Evolutionary conservation across 2,113 vertebrate genomes (phyloP), one percentile per base, ranked within the genome.

Genomic region (Aythya baeri): DNA sequence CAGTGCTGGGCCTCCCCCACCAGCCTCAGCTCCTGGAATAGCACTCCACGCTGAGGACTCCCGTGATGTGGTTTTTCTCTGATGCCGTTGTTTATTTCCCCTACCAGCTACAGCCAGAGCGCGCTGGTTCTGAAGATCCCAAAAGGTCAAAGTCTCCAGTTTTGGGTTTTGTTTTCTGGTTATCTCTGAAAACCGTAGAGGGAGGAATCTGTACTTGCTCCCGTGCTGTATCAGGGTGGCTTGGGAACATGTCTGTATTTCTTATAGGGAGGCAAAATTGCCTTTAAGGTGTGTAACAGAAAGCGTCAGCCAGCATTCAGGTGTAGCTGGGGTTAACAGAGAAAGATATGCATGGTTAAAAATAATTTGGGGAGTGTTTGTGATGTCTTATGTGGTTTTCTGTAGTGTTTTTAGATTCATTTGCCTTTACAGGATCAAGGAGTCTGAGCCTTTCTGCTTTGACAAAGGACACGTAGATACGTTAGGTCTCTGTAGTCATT

Each of bases 361-460:
- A 95, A 67, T 79, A 75, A 63, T 78, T 78, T 83, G 5, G 38
- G 46, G 41, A 41, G 3, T 6, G 34, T 82, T 89, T 93, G 11
- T 92, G 52, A 81, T 79, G 84, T 86, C n/a, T 86, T 66, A 17
- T 6, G 14, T 83, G 31, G 8, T 62, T 92, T 93, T 95, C 44
- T 94, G 59, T 85, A 25, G 91, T 88, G 54, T 63, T 89, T 86
- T 78, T 81, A 67, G 68, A 74, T 38, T n/a, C n/a, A 74, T 61
- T 55, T 83, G 25, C 50, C 66, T 72, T 77, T 75, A 75, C 46
- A 36, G 57, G 43, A 71, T 90, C 27, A 29, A 77, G 59, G 38
- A 44, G 54, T 70, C 27, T 63, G 5, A 93, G 27, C 22, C 41
- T 93, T 89, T 78, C 52, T 62, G 18, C 61, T 65, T 74, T 43